Evolutionary conservation across 1,140 invertebrate species (phyloP).

Genomic region (Anastrepha ludens): DNA sequence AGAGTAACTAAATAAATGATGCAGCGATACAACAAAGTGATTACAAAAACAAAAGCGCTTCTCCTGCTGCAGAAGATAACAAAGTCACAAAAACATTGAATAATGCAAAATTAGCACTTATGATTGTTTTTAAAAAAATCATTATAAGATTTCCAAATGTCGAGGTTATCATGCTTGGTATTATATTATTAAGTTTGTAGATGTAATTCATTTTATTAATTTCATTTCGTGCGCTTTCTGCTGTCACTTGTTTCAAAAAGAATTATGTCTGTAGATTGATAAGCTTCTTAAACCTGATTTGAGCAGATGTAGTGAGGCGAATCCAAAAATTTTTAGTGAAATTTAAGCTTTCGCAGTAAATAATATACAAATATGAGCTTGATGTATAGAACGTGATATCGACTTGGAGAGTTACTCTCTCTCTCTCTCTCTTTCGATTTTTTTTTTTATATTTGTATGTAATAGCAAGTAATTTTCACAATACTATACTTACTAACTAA

Average conservation of each 20-base stretch:
- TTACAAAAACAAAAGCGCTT: neutral
- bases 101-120: neutral
- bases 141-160: constrained; percentile 2
- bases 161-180: constrained; percentile 54
- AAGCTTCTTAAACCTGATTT: neutral
- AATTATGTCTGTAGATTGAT: neutral
- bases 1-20: neutral
- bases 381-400: neutral
- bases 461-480: too few relatives aligned
- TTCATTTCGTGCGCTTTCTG: neutral
- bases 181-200: neutral
- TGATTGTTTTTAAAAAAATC: neutral
- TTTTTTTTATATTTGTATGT: too few relatives aligned
- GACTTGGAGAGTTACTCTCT: too few relatives aligned
- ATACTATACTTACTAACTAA: neutral
- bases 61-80: neutral
- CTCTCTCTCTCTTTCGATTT: too few relatives aligned
- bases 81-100: constrained; percentile 1
- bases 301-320: neutral
- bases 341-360: too few relatives aligned
- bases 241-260: neutral
- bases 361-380: neutral
- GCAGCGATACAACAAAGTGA: neutral
- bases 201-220: neutral
- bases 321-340: neutral